Base-by-base conservation (phyloP, 1,140 invertebrate species). In the Drosophila littoralis region DNA sequence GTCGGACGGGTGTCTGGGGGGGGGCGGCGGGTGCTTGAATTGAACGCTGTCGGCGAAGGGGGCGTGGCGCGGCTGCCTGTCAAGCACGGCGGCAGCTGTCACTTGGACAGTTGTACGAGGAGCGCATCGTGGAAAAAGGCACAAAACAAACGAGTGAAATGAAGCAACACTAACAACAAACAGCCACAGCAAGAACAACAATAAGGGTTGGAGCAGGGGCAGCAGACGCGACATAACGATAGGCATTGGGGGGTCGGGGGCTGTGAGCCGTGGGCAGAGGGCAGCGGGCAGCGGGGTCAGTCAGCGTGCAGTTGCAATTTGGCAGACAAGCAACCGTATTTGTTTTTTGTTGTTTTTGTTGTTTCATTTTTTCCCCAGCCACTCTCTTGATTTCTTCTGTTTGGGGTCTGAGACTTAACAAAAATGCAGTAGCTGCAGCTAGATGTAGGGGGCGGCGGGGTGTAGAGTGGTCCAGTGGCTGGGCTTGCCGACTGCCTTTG, bases 81-180 rank as follows among this genome's bases (percentile, higher is more conserved):
- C 81, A 77, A 82, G 79, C 81, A 82, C 73, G 84, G 79, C 83
- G 83, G 84, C 83, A 88, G 84, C 84, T 88, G 83, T 88, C 83
- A 88, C 83, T 88, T 88, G 83, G 84, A 83, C 83, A 88, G 79
- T 89, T 88, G 84, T 83, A 77, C 83, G 79, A 86, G 74, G 36
- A 60, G 64, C 81, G 75, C 74, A 48, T 73, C 35, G 67, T 48
- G 61, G 58, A 77, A 81, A 42, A 73, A 78, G 65, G 59, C 67
- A 68, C 54, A 81, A 32, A 65, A 67, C 15, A 64, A 85, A 40
- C 78, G 52, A 64, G 46, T 65, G 52, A 75, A 75, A 75, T 64
- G 67, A 71, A 75, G 67, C 59, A 70, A 75, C 67, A 65, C 72
- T 68, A 76, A 43, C 65, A 72, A 15, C 75, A 77, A 71, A 68